Evolutionary conservation across 1,140 invertebrate species (phyloP).

Genomic region (Brevipalpus yothersi): DNA sequence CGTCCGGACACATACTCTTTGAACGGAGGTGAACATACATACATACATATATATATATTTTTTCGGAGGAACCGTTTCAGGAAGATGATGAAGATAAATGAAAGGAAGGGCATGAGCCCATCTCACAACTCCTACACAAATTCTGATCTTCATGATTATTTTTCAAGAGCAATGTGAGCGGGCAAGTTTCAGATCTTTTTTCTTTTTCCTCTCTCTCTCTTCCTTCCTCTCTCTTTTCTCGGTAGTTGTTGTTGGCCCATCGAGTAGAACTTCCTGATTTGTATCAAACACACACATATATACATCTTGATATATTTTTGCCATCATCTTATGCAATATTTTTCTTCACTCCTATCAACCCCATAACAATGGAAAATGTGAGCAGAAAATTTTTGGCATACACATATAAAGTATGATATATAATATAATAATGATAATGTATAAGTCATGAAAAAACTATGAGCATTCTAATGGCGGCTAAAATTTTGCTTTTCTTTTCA

Average conservation of each 20-base stretch:
- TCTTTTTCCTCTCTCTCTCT: not conserved
- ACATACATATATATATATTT: not conserved
- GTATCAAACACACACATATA: not conserved
- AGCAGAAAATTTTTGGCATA: not conserved
- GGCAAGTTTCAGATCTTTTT: not conserved
- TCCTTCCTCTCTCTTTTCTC: not conserved
- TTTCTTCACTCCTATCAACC: not conserved
- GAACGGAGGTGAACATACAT: not conserved
- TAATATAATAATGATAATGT: too few species aligned
- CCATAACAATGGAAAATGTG: not conserved
- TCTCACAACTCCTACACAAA: not conserved
- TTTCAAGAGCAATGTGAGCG: not conserved
- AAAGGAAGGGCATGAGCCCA: not conserved
- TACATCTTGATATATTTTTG: not conserved
- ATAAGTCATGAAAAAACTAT: too few species aligned
- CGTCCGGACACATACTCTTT: not conserved
- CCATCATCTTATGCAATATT: not conserved
- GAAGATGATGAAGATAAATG: too few species aligned
- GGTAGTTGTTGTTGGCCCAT: not conserved
- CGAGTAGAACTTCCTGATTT: not conserved
- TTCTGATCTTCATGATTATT: not conserved
- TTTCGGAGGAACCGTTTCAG: not conserved
- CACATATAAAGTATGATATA: too few species aligned
- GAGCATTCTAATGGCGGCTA: too few species aligned
- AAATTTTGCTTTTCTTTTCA: too few species aligned